Conservation (phyloP, 35 echinoderm and acorn worm genomes). For the Hemicentrotus pulcherrimus region DNA sequence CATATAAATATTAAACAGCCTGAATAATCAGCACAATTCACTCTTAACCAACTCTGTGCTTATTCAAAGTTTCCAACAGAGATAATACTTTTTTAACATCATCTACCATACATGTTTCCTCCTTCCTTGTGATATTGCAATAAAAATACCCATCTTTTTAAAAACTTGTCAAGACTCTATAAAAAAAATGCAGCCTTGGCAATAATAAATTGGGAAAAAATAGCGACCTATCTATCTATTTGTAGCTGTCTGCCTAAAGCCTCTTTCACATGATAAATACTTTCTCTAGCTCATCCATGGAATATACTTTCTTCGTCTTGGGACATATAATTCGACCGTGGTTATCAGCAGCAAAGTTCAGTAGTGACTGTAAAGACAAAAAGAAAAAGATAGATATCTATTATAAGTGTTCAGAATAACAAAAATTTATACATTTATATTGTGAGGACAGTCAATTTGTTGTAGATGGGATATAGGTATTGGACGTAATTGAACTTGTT, state of each 20-base stretch:
- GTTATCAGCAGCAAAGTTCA: conserved; percentile 76
- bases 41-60: not conserved
- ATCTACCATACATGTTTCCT: not conserved
- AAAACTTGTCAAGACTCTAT: not conserved
- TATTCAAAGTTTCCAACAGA: not conserved
- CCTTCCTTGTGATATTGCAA: not conserved
- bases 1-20: not conserved
- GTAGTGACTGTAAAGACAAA: conserved; percentile 71
- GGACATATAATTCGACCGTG: conserved; percentile 87
- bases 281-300: conserved; percentile 91
- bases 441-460: too few relatives aligned
- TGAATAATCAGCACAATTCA: not conserved
- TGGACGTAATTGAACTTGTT: too few relatives aligned
- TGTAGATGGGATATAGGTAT: too few relatives aligned
- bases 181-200: not conserved
- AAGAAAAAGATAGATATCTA: not conserved
- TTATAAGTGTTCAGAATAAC: not conserved
- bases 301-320: conserved; percentile 84
- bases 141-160: not conserved
- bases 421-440: too few relatives aligned
- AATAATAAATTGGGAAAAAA: not conserved
- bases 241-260: not conserved
- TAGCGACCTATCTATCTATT: conserved; percentile 21
- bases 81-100: not conserved
- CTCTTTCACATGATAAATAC: conserved; percentile 91